These are phyloP conservation scores for Hanleya hanleyi DNA, from an alignment of 2,888 invertebrate species.

Conservation along the genomic window DNA sequence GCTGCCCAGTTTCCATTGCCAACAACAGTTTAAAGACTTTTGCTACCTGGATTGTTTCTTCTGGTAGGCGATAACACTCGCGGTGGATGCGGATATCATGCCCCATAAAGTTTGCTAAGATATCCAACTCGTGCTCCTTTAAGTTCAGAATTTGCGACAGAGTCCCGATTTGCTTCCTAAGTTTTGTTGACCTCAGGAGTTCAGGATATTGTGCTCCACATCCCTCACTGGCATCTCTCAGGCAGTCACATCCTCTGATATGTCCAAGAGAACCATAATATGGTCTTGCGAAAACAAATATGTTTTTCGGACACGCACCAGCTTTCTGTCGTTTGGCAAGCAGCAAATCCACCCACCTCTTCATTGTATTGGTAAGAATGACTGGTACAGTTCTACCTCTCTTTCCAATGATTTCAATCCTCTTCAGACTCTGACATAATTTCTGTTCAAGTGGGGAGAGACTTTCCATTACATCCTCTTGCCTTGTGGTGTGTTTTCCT, in stretches of 20 bases:
- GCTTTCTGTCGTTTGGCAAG: neutral
- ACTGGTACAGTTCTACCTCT: slow-evolving; percentile 16
- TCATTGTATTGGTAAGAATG: slow-evolving; percentile 11
- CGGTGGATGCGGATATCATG: too few species aligned
- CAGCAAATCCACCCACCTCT: slow-evolving; percentile 1
- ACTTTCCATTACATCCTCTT: slow-evolving; percentile 9
- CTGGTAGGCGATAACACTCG: too few species aligned
- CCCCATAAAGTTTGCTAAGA: too few species aligned
- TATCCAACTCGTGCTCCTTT: slow-evolving; percentile 17
- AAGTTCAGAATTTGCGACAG: slow-evolving; percentile 13
- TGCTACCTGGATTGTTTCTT: too few species aligned
- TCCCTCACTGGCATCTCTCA: slow-evolving; percentile 2
- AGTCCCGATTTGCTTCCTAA: slow-evolving; percentile 17
- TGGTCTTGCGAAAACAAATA: slow-evolving; percentile 15
- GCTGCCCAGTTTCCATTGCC: too few species aligned
- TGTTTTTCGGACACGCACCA: slow-evolving; percentile 9
- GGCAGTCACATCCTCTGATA: slow-evolving; percentile 16
- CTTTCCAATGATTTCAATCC: slow-evolving; percentile 21
- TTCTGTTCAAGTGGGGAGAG: slow-evolving; percentile 17
- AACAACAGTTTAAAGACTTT: too few species aligned
- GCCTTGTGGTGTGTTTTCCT: neutral
- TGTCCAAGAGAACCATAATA: slow-evolving; percentile 1
- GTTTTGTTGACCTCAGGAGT: neutral
- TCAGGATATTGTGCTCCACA: slow-evolving; percentile 15
- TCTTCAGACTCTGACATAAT: slow-evolving; percentile 8